phyloP scores from a whole-genome alignment of 1,140 invertebrate genomes.

The Lamellibrachia luymesi region DNA sequence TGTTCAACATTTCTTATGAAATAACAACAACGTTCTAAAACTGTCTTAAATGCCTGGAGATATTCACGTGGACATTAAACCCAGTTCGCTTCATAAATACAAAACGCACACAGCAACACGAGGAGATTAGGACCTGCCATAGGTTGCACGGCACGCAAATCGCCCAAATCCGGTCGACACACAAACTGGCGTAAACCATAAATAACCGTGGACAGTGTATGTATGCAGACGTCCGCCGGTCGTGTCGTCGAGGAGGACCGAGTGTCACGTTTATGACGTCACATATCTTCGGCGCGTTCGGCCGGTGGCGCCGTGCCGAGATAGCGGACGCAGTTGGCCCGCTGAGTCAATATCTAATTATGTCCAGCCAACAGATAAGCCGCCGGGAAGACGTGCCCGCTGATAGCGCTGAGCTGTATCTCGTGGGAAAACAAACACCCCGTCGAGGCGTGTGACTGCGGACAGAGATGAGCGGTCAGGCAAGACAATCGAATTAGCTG shows the following conservation, averaged over 20 bases:
- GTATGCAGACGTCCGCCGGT: neutral
- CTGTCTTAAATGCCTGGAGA: no score
- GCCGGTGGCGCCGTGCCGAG: no score
- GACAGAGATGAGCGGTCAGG: neutral
- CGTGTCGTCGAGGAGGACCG: neutral
- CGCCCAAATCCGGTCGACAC: neutral
- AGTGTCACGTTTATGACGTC: neutral
- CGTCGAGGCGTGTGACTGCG: neutral
- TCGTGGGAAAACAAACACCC: neutral
- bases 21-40: no score
- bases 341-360: neutral
- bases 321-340: neutral
- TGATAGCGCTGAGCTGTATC: neutral
- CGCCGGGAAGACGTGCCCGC: neutral
- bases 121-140: neutral
- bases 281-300: neutral
- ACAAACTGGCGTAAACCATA: neutral
- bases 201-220: neutral
- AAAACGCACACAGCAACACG: neutral
- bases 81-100: neutral
- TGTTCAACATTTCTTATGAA: no score
- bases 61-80: neutral
- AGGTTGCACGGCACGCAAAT: neutral
- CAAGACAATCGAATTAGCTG: constrained; percentile 4
- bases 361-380: neutral